phyloP scores from a whole-genome alignment of 2,888 invertebrate genomes.

The Melanophora roralis region DNA sequence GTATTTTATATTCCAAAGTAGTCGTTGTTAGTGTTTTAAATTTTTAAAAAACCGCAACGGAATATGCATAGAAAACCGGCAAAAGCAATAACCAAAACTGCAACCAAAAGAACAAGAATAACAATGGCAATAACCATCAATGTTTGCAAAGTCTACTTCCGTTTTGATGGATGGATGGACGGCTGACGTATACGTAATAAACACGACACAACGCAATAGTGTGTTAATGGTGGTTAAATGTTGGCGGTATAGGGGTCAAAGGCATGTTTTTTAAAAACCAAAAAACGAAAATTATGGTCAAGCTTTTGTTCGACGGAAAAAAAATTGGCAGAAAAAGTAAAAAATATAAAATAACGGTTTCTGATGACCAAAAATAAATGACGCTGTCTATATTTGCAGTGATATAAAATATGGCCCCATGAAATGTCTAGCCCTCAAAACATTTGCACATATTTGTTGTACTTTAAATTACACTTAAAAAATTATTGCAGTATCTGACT shows the following conservation, averaged over 20 bases:
- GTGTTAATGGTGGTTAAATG: background rate
- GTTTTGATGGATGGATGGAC: slow-evolving; percentile 44
- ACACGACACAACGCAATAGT: background rate
- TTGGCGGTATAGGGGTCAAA: background rate
- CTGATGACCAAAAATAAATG: slow-evolving; percentile 59
- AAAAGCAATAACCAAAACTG: slow-evolving; percentile 32
- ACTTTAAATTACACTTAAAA: too few relatives aligned
- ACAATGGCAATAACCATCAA: slow-evolving; percentile 61
- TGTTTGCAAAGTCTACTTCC: slow-evolving; percentile 62
- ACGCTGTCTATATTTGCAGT: slow-evolving; percentile 60
- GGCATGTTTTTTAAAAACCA: background rate
- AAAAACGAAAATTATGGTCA: slow-evolving; percentile 15
- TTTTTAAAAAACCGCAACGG: slow-evolving; percentile 63
- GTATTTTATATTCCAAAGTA: slow-evolving; percentile 21
- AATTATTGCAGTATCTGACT: too few relatives aligned
- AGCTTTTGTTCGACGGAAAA: background rate
- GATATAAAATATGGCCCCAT: slow-evolving; percentile 40
- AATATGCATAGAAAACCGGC: slow-evolving; percentile 59
- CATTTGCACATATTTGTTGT: too few relatives aligned
- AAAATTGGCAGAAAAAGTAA: background rate
- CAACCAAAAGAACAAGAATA: slow-evolving; percentile 59
- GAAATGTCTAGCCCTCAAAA: background rate
- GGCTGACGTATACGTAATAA: background rate
- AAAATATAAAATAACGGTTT: slow-evolving; percentile 18
- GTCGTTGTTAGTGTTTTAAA: slow-evolving; percentile 51